Base-by-base conservation (phyloP, 2,888 invertebrate genomes). In the Calameuta pallipes region DNA sequence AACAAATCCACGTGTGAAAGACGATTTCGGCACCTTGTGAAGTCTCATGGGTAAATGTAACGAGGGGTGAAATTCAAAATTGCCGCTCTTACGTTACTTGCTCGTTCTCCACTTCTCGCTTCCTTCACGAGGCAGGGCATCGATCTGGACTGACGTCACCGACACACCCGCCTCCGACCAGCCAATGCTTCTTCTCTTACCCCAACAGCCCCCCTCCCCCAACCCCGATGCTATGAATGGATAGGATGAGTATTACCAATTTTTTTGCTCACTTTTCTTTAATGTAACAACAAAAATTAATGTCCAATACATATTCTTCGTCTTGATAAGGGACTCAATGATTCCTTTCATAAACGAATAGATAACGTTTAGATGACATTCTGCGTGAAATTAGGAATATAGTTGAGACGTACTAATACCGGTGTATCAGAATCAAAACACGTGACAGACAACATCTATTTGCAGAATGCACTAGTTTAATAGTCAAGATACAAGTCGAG, bases 141-240 rank as follows among this genome's bases (percentile, higher is more conserved):
- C 82, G 89, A 89, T 88, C 84, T 83, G 80, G 71, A 77, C 30
- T 87, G 88, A 89, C 88, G 88, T 88, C 85, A 85, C 77, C 79
- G 88, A 87, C 88, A 89, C 89, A 89, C 88, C 88, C 88, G 56
- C 23, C 56, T 85, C 85, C 75, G 34, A 78, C 77, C 82, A 80
- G 79, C 85, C 88, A 89, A 88, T 88, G 83, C 82, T 80, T 79
- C 82, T 15, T 3, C 31, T 71, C 12, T 33, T 33, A 15, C 9
- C 56, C 56, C 23, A 23, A 15, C 15, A 13, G 6, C 9, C 41
- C 4, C 41, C 4, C 15, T 1, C 37, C 12, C 37, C 15, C 6
- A 1, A 0, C 23, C 1, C 15, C 41, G 2, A 56, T 1, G 23
- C 56, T 81, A 87, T 87, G 86, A 87, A 89, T 88, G 87, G 82